Conservation (phyloP, 2,888 invertebrate genomes). For the Entomobrya multifasciata region DNA sequence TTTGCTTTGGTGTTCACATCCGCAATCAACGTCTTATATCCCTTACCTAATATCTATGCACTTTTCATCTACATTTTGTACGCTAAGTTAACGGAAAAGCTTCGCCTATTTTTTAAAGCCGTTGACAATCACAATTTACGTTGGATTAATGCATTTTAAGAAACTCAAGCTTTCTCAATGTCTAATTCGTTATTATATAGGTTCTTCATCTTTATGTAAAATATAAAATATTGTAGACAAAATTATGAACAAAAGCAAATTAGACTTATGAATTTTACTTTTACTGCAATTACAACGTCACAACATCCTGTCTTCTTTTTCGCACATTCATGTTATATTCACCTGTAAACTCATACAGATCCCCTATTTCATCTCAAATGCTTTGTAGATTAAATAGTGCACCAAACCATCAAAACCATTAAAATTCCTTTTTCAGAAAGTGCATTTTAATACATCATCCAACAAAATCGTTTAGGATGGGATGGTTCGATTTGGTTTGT, state of each 20-base stretch:
- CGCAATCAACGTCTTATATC: not conserved
- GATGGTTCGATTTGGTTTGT: constrained; percentile 2
- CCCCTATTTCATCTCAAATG: not conserved
- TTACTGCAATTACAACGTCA: too few relatives aligned
- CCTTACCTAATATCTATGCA: not conserved
- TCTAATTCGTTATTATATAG: too few relatives aligned
- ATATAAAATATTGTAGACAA: too few relatives aligned
- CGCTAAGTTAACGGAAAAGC: not conserved
- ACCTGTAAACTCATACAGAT: too few relatives aligned
- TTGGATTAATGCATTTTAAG: not conserved
- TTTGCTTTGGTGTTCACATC: not conserved
- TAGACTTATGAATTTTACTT: not conserved
- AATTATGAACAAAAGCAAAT: too few relatives aligned
- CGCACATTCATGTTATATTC: too few relatives aligned
- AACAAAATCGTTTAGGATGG: not conserved
- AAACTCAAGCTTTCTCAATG: too few relatives aligned
- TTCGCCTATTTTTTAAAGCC: constrained; percentile 18
- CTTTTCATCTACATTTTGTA: not conserved
- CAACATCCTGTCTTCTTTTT: too few relatives aligned
- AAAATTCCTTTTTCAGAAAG: too few relatives aligned
- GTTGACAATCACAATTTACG: constrained; percentile 12
- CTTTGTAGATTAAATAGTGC: not conserved
- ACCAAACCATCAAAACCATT: not conserved
- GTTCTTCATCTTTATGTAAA: too few relatives aligned
- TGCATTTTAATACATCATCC: too few relatives aligned